Evolutionary conservation across 30 jellyfish, hydroid and myxozoan species (phyloP).

Genomic region (Rhopilema esculentum): DNA sequence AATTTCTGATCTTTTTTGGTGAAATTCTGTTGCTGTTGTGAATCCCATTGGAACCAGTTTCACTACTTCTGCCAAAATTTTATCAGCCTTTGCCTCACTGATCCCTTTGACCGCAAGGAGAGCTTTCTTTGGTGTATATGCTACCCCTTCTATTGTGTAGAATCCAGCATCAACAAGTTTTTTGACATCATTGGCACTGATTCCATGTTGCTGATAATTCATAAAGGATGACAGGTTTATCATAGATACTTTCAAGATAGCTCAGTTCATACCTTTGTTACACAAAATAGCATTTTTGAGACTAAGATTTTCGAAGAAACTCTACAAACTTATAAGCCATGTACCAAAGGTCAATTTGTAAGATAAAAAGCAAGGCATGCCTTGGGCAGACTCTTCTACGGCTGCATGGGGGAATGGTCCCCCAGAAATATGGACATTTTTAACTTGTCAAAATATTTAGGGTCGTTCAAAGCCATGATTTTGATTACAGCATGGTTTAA

Average conservation of each 20-base stretch:
- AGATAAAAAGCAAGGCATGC: too few relatives aligned
- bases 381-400: too few relatives aligned
- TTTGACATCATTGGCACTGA: slow-evolving; percentile 93
- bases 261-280: not conserved
- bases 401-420: too few relatives aligned
- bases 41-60: slow-evolving; percentile 98
- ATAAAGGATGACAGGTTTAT: too few relatives aligned
- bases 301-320: not conserved
- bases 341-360: too few relatives aligned
- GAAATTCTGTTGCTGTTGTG: slow-evolving; percentile 99
- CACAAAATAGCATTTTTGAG: not conserved
- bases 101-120: slow-evolving; percentile 94
- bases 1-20: slow-evolving; percentile 95
- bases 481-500: too few relatives aligned
- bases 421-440: too few relatives aligned
- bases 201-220: slow-evolving; percentile 91
- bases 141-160: slow-evolving; percentile 94
- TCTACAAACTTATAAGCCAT: too few relatives aligned
- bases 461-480: too few relatives aligned
- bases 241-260: too few relatives aligned
- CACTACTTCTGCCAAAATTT: slow-evolving; percentile 88
- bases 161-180: slow-evolving; percentile 98
- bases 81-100: slow-evolving; percentile 99
- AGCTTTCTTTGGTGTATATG: slow-evolving; percentile 96
- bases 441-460: too few relatives aligned